phyloP scores from a whole-genome alignment of 2,888 invertebrate genomes.

The Cheilosia urbana region DNA sequence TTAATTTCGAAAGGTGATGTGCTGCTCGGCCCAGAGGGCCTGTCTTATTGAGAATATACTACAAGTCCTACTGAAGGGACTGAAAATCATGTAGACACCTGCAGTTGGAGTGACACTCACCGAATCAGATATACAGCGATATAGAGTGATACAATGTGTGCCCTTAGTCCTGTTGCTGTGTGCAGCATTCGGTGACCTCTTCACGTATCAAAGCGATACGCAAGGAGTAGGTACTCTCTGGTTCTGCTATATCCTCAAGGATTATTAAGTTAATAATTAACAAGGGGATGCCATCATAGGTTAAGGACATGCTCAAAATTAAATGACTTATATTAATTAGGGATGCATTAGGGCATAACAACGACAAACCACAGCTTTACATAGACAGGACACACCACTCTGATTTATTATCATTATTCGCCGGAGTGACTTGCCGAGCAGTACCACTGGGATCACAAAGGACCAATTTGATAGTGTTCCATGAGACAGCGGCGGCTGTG shows the following conservation, averaged over 20 bases:
- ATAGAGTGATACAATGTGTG: slow-evolving; percentile 5
- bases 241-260: background rate
- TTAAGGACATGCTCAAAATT: slow-evolving; percentile 70
- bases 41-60: background rate
- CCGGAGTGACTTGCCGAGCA: slow-evolving; percentile 33
- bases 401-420: slow-evolving; percentile 60
- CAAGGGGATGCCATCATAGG: slow-evolving; percentile 52
- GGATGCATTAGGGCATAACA: slow-evolving; percentile 55
- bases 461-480: slow-evolving; percentile 62
- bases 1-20: slow-evolving; percentile 48
- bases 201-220: slow-evolving; percentile 25
- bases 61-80: slow-evolving; percentile 32
- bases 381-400: slow-evolving; percentile 33
- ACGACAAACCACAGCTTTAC: slow-evolving; percentile 40
- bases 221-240: background rate
- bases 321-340: slow-evolving; percentile 72
- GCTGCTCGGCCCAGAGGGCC: background rate
- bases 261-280: slow-evolving; percentile 70
- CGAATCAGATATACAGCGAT: slow-evolving; percentile 1
- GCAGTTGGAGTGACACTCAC: slow-evolving; percentile 49
- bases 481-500: slow-evolving; percentile 36
- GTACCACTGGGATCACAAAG: slow-evolving; percentile 36
- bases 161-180: background rate
- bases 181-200: slow-evolving; percentile 3
- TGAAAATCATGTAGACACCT: slow-evolving; percentile 63